Percentiles rank a stretch among this genome's conserved stretches.
phyloP scores from a whole-genome alignment of 2,888 invertebrate species.

The Macrophya alboannulata region DNA sequence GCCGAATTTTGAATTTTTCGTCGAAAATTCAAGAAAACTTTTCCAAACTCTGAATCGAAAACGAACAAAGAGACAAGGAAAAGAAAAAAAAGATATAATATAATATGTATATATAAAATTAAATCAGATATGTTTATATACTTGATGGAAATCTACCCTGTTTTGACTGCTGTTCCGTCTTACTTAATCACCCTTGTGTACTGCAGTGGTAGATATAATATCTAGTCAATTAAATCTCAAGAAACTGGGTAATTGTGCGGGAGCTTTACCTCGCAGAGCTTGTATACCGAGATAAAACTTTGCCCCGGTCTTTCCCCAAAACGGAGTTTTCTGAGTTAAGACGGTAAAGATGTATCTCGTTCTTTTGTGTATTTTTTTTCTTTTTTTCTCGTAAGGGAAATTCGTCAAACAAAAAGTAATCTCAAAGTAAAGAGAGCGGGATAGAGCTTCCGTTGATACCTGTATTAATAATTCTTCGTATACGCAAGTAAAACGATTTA shows the following conservation, averaged over 20 bases:
- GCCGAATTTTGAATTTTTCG: too few species aligned
- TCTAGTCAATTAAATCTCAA: not conserved
- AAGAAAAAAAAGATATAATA: too few species aligned
- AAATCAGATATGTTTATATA: too few species aligned
- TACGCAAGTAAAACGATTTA: not conserved
- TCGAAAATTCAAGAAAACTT: too few species aligned
- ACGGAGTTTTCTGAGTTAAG: slow-evolving; percentile 3
- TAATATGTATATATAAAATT: not conserved
- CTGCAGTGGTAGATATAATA: not conserved
- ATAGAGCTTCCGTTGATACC: slow-evolving; percentile 8
- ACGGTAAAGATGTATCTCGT: not conserved
- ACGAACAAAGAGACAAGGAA: too few species aligned
- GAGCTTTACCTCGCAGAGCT: not conserved
- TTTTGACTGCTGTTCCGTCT: not conserved
- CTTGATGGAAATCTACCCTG: not conserved
- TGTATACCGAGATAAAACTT: not conserved
- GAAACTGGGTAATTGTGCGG: not conserved
- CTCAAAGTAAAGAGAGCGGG: not conserved
- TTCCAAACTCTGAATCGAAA: not conserved
- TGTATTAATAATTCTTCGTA: not conserved
- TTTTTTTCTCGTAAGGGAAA: not conserved
- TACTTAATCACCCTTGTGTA: not conserved
- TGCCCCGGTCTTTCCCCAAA: not conserved
- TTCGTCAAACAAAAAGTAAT: slow-evolving; percentile 8
- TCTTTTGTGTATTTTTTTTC: not conserved